Base-by-base conservation (phyloP, 2,888 invertebrate genomes). In the Aporophyla nigra region DNA sequence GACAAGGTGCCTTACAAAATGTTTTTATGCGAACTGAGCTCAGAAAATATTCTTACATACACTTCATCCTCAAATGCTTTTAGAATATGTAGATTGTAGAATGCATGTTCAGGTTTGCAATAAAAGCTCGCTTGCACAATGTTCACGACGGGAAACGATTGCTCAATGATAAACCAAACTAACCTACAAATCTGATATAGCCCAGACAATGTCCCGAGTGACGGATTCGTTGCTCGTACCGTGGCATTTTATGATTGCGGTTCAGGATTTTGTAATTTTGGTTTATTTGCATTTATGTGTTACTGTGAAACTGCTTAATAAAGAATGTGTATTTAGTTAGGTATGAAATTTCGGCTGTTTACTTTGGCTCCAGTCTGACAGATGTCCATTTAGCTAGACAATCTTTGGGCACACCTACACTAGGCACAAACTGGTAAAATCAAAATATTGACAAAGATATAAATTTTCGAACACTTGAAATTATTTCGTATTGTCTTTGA, bases 151-250 rank as follows among this genome's bases (percentile, higher is more conserved):
- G 84, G 76, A 84, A 86, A 72, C 69, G 53, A 78, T 84, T 81
- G 74, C 84, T 12, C 66, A 86, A 86, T 82, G 74, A 73, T 79
- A 78, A 84, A 80, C 66, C 67, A 83, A 83, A 85, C 76, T 84
- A 81, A 84, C 85, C 87, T 61, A 81, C 71, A 72, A 86, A 51
- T 81, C 78, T 81, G 82, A 76, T 71, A 78, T 74, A 76, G 76
- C 66, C 61, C 80, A 83, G 86, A 83, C 86, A 84, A 86, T 83
- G 70, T 82, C 70, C 78, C 74, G 59, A 79, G 56, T 83, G 79
- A 76, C 83, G 86, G 84, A 86, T 72, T 66, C 49, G 71, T 63
- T 43, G n/a, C 14, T 61, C 12, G 14, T 61, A 56, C 61, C 27
- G 59, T 51, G n/a, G 54, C 63, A 67, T 79, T 86, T 84, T 84